Base-by-base conservation (phyloP, 1,140 invertebrate genomes). In the Melitaea cinxia region DNA sequence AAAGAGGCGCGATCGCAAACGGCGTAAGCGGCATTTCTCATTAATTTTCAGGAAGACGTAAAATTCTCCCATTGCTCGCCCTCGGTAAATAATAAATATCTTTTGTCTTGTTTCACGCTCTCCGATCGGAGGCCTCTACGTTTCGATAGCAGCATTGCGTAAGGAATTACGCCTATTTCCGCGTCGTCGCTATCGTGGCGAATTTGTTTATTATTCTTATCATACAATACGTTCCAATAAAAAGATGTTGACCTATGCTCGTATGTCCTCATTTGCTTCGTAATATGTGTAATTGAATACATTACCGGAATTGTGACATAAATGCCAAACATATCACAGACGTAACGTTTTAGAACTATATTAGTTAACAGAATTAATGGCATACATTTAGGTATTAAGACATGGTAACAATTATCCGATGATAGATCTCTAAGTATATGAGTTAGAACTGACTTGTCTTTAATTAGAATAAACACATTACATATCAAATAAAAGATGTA, bases 11-110 rank as follows among this genome's bases (percentile, higher is more conserved):
- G 73, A 81, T 80, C 68, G 65, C 68, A 69, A 86, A 84, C 79
- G 83, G 82, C 77, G 75, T 83, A 88, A 85, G 76, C 77, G 84
- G 71, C 81, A 72, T 77, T 77, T 78, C 82, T 82, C 85, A 88
- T 88, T 90, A 88, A 88, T 88, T 90, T 86, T 86, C 83, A 82
- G 79, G 82, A 85, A 88, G 85, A 88, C 72, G 78, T 78, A 78
- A 87, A 85, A 83, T 85, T 80, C 77, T 66, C 77, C 83, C 69
- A 80, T 82, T 82, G 78, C 80, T 79, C 67, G 67, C 72, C 73
- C 71, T 79, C 64, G 69, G 73, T 83, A 81, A 87, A 88, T 77
- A 71, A 72, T 83, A 81, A 87, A 88, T 77, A 71, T 76, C 80
- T 80, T 76, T 80, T 73, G 74, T 68, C 67, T 78, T 78, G 77